Base-by-base conservation (phyloP, 2,797 vertebrate genomes). In the Platyrinchus mystaceus region DNA sequence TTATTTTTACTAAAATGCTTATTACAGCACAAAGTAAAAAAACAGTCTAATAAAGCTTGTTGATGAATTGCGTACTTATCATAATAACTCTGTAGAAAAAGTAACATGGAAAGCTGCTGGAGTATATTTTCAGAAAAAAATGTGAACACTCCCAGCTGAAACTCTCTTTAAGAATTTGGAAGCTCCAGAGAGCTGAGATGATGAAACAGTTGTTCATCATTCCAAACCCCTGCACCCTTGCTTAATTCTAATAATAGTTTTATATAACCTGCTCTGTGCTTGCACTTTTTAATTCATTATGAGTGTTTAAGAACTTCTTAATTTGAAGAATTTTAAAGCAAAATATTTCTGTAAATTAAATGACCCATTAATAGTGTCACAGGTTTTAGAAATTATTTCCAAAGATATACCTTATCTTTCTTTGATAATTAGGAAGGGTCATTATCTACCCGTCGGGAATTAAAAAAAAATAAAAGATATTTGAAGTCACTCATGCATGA, bases 121-220 rank as follows among this genome's bases (percentile, higher is more conserved):
- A 70, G 27, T 92, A 10, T 69, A 22, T 91, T 94, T 84, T 89
- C 46, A 83, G 84, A 74, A 59, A 87, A 90, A 91, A 85, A 92
- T 58, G 63, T 74, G 70, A 77, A 77, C 64, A 47, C 46, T 77
- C 83, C 52, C 87, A 81, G 2, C 58, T 76, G 58, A 81, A 95
- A 86, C 28, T 81, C n/a, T 64, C 41, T 16, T 74, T 14, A 74
- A 91, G 90, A 82, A 90, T 82, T 62, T 96, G 83, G 68, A 84
- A 79, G 17, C 73, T 55, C 10, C 2, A 2, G 77, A 73, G 67
- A 63, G 27, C 50, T 62, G 55, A 80, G 62, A 62, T 74, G 21
- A 36, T 89, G 63, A 59, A 90, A 53, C 50, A 94, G 84, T 68
- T 94, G 80, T 84, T 95, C 56, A 14, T 87, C 70, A 84, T 94